Evolutionary conservation across 2,113 vertebrate genomes (phyloP), one percentile per base, ranked within the genome.

Genomic region (Chamaetylas fuelleborni): DNA sequence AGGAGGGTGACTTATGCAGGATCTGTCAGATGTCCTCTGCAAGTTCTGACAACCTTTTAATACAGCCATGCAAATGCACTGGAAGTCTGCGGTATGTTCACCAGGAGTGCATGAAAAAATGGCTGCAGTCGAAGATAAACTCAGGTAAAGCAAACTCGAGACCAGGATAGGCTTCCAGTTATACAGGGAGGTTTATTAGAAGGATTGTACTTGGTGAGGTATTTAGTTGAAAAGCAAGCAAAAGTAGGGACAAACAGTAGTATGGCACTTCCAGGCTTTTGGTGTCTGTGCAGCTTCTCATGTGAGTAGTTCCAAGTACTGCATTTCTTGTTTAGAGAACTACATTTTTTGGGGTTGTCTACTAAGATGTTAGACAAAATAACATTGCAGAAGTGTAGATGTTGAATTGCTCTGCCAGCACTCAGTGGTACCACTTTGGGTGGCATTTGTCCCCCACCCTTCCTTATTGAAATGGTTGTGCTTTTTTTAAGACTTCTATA

Each of bases 61-160:
- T 99, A 89, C 98, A 99, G 92, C 99, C 99, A 1, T 99, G 99
- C 94, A 98, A 98, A 77, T 99, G 99, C 66, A 99, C 98, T 12
- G 99, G 99, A 93, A 99, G 99, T 93, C 98, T 99, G 96, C 99
- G 98, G 45, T 99, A 98, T 77, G 99, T 99, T 91, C 99, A 99
- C 94, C 99, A 99, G 97, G 99, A 99, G 33, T 99, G 99, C 96
- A 99, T 99, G 98, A 99, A 99, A 95, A 99, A 99, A 90, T 99
- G 99, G 99, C 98, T 99, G 36, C 98, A 98, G 81, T 99, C 99
- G 56, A 99, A 99, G 97, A 99, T 99, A 91, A 98, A 98, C 97
- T 99, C 99, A 57, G 99, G 99, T 99, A 98, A 98, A 97, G 65
- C 45, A 67, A 58, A 92, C 22, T 92, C 47, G 45, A 50, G 18